Evolutionary conservation across 2,113 vertebrate species (phyloP).

Genomic region (Solea solea): DNA sequence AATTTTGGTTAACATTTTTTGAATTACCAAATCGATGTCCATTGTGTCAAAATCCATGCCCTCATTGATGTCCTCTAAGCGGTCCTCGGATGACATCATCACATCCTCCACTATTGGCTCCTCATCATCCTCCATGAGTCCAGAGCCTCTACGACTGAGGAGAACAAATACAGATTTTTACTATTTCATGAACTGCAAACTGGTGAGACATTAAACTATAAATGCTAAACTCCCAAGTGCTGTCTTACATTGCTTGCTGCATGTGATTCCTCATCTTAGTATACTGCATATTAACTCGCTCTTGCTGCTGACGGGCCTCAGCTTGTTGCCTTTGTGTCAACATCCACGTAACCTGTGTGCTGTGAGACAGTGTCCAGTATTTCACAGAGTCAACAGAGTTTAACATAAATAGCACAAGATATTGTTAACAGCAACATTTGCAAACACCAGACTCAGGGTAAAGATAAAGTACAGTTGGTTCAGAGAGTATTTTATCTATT

Average conservation of each 20-base stretch:
- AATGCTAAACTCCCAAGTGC: not conserved
- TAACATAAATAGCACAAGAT: not conserved
- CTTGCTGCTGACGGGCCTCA: conserved; percentile 92
- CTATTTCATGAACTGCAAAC: not conserved
- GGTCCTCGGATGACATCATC: conserved; percentile 98
- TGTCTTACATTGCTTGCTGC: conserved; percentile 91
- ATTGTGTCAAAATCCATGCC: conserved; percentile 99
- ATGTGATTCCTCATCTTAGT: conserved; percentile 96
- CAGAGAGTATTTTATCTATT: no score
- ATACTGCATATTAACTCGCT: conserved; percentile 91
- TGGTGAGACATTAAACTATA: not conserved
- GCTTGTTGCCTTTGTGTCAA: conserved; percentile 94
- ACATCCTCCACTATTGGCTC: conserved; percentile 98
- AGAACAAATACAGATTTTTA: not conserved
- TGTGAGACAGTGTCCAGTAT: conserved; percentile 50
- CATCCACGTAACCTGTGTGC: conserved; percentile 98
- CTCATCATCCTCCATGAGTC: conserved; percentile 97
- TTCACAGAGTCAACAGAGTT: not conserved
- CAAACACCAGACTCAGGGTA: not conserved
- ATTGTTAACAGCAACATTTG: not conserved
- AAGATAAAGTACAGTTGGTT: not conserved
- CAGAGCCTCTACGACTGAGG: conserved; percentile 90
- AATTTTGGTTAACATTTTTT: not conserved
- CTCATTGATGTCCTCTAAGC: conserved; percentile 96
- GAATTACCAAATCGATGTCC: conserved; percentile 96